phyloP scores from a whole-genome alignment of 2,113 vertebrate species.

The Cinclus mexicanus region DNA sequence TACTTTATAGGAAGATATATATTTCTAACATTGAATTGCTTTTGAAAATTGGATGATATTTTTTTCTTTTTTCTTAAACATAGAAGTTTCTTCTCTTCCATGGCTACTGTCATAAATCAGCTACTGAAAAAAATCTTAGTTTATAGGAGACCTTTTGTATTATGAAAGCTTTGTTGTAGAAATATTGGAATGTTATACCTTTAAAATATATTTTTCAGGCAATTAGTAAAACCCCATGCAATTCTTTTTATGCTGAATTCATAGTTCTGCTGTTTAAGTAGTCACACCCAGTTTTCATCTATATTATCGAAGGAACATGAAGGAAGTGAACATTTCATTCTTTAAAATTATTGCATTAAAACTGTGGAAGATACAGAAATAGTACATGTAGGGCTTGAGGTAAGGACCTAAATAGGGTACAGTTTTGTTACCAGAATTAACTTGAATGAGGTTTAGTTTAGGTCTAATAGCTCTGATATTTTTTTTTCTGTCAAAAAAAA shows the following conservation, averaged over 20 bases:
- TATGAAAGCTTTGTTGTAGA: not conserved
- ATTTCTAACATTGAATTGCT: not conserved
- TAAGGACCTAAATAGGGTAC: not conserved
- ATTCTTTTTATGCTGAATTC: not conserved
- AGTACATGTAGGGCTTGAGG: not conserved
- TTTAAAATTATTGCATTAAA: not conserved
- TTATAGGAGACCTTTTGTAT: not conserved
- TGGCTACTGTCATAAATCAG: not conserved
- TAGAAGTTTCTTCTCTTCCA: not conserved
- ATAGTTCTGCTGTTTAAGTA: not conserved
- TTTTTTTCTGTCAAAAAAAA: not conserved
- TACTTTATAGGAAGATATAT: not conserved
- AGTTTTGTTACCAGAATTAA: slow-evolving; percentile 42
- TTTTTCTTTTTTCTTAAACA: not conserved
- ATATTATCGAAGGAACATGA: not conserved
- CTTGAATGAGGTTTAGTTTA: slow-evolving; percentile 74
- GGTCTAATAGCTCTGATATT: not conserved
- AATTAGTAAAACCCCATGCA: not conserved
- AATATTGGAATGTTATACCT: not conserved
- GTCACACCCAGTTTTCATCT: not conserved
- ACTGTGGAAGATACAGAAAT: not conserved
- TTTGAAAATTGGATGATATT: not conserved
- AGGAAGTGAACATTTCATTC: not conserved
- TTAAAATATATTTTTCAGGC: not conserved
- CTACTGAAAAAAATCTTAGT: not conserved